phyloP scores from a whole-genome alignment of 2,797 vertebrate species.

The Myotis findleyi region DNA sequence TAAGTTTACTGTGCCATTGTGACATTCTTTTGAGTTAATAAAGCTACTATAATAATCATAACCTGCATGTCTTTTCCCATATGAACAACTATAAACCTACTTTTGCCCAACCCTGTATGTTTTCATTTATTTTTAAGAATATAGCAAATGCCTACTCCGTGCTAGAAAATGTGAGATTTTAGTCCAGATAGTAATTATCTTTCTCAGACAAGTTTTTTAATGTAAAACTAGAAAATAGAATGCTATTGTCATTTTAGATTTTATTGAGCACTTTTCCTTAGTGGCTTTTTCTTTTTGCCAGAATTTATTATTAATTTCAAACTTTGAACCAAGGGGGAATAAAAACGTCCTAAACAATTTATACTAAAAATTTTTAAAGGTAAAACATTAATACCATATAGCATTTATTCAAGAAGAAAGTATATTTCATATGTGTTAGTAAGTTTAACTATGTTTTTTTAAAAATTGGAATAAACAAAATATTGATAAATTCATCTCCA shows the following conservation, averaged over 20 bases:
- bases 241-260: not conserved
- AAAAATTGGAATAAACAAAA: conserved; percentile 21
- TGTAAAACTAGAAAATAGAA: conserved; percentile 50
- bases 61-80: not conserved
- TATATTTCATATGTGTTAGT: conserved; percentile 17
- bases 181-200: not conserved
- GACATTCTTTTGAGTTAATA: not conserved
- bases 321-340: not conserved
- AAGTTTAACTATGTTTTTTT: not conserved
- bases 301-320: conserved; percentile 12
- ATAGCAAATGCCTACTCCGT: not conserved
- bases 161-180: conserved; percentile 43
- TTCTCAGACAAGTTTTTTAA: conserved; percentile 30
- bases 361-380: conserved; percentile 23
- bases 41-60: not conserved
- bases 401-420: not conserved
- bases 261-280: conserved; percentile 2
- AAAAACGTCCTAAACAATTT: not conserved
- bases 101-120: not conserved
- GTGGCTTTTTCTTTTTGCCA: not conserved
- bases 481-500: not conserved
- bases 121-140: conserved; percentile 6
- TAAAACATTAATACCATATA: not conserved
- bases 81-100: not conserved
- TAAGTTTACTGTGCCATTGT: not conserved